phyloP scores from a whole-genome alignment of 2,888 invertebrate species.

The Mimachlamys varia region DNA sequence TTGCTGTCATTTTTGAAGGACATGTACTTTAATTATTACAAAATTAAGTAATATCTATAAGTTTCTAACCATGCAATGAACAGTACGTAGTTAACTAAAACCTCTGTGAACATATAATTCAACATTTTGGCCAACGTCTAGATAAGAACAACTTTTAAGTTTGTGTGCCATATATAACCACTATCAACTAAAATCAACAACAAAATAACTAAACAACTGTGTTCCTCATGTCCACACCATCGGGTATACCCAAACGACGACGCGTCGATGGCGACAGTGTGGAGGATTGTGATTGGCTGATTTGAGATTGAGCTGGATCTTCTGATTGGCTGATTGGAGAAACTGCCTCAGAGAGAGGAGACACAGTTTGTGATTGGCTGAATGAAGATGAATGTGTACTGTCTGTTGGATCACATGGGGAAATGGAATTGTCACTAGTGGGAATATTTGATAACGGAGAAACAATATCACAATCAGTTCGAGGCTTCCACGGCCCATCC shows the following conservation, averaged over 20 bases:
- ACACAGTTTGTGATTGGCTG: slow-evolving; percentile 34
- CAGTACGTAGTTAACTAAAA: background rate
- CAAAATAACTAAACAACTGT: slow-evolving; percentile 13
- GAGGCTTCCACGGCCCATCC: background rate
- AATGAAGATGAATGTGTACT: slow-evolving; percentile 36
- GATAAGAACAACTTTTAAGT: slow-evolving; percentile 1
- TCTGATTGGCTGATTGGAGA: slow-evolving; percentile 36
- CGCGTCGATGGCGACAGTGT: background rate
- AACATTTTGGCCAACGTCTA: background rate
- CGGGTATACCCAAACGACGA: slow-evolving; percentile 19
- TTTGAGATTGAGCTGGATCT: slow-evolving; percentile 34
- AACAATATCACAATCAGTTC: slow-evolving; percentile 29
- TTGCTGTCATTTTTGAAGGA: too few species aligned
- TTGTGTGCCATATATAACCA: background rate
- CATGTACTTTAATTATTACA: too few species aligned
- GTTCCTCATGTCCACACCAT: slow-evolving; percentile 5
- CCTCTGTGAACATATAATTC: background rate
- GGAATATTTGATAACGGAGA: slow-evolving; percentile 27
- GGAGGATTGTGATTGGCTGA: slow-evolving; percentile 32
- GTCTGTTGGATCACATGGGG: slow-evolving; percentile 19
- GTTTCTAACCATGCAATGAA: background rate
- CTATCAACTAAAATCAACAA: slow-evolving; percentile 11
- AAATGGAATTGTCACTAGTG: slow-evolving; percentile 36
- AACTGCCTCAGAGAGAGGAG: slow-evolving; percentile 31
- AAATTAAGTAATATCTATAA: too few species aligned